These are phyloP conservation scores for Sthenelais limicola DNA, from an alignment of 2,888 invertebrate species.

Conservation along the genomic window DNA sequence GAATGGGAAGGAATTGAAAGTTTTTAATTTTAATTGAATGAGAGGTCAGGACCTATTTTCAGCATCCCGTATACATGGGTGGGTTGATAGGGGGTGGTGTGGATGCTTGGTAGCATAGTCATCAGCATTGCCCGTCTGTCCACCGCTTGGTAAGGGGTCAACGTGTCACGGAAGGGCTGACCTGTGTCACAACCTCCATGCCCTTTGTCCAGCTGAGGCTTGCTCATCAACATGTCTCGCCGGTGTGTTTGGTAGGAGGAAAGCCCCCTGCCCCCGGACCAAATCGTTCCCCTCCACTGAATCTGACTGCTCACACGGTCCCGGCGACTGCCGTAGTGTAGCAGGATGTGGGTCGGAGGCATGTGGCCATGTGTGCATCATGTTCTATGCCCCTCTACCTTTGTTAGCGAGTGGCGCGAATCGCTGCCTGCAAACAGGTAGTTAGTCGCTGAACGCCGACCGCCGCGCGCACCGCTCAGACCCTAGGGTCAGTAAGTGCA, in stretches of 20 bases:
- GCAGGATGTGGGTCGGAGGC: slow-evolving; percentile 35
- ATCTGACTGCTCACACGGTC: slow-evolving; percentile 22
- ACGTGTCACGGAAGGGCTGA: slow-evolving; percentile 28
- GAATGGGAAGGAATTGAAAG: no score
- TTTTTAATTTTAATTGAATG: no score
- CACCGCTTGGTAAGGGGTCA: slow-evolving; percentile 30
- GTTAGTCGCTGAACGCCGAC: not conserved
- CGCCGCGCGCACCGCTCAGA: slow-evolving; percentile 11
- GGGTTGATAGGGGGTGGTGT: not conserved
- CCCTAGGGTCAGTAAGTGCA: slow-evolving; percentile 31
- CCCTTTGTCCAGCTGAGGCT: slow-evolving; percentile 34
- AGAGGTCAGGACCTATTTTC: slow-evolving; percentile 36
- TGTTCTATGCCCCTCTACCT: slow-evolving; percentile 9
- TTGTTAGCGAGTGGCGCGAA: slow-evolving; percentile 37
- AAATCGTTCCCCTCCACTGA: not conserved
- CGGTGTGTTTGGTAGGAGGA: slow-evolving; percentile 6
- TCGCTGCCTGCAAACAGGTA: slow-evolving; percentile 3
- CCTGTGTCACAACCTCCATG: slow-evolving; percentile 38
- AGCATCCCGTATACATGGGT: not conserved
- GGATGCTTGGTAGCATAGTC: not conserved
- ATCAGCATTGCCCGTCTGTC: slow-evolving; percentile 1
- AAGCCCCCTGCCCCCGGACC: slow-evolving; percentile 25
- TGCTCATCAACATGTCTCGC: slow-evolving; percentile 39
- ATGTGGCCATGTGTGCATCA: slow-evolving; percentile 35
- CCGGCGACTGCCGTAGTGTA: not conserved